Base-by-base conservation (phyloP, 2,888 invertebrate genomes). In the Tetrapedia diversipes region DNA sequence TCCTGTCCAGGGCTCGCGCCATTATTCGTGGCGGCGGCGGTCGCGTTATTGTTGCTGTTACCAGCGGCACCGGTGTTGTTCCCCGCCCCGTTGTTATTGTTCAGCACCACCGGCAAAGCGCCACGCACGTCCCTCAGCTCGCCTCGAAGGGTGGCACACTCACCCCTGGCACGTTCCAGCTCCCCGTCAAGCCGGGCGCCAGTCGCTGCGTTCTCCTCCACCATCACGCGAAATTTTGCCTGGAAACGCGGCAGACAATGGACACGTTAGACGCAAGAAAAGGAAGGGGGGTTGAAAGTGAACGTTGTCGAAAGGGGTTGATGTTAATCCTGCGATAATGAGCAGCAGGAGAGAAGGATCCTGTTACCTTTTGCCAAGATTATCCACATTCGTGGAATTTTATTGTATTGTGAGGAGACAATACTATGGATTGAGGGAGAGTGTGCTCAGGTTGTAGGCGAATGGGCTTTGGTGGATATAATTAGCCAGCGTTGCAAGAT, bases 151-250 rank as follows among this genome's bases (percentile, higher is more conserved):
- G 92, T 92, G 61, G 92, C 92, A 86, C 94, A 93, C 88, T 95
- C 95, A 81, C 94, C 94, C 82, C 94, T 93, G 60, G 95, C 92
- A 68, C 94, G 93, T 85, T 95, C 95, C 86, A 95, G 94, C 91
- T 95, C 95, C 76, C 92, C 92, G 90, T 93, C 93, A 71, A 94
- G 93, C 85, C 93, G 92, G 84, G 91, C 90, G 74, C 92, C 90
- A 78, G 92, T 92, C 77, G 92, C 92, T 88, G 93, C 92, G 93
- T 97, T 96, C 94, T 97, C 97, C 93, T 97, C 97, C 91, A 97
- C 96, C 97, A 97, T 97, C 93, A 96, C 96, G 93, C 96, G 95
- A 92, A 96, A 95, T 94, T 96, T 96, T 93, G 94, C 94, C 95
- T 96, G 93, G 1, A 57, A 77, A 54, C 27, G n/a, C 32, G 4